Conservation (phyloP, 2,113 vertebrate species). For the Phasianus colchicus region DNA sequence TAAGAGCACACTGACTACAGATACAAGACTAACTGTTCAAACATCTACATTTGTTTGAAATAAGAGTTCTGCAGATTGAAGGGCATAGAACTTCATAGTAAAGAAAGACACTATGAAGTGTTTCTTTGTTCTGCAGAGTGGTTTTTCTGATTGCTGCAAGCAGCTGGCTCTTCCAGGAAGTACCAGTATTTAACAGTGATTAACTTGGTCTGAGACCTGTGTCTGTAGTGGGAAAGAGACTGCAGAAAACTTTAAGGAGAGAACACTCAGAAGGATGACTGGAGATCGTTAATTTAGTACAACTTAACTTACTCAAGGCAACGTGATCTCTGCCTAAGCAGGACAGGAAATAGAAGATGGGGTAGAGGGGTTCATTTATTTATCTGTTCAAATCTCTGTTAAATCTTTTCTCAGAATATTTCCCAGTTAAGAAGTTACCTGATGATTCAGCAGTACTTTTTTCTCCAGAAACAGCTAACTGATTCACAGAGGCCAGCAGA, state of each 20-base stretch:
- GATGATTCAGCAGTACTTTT: not conserved
- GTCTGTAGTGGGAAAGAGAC: not conserved
- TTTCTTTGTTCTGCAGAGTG: not conserved
- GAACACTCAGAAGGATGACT: not conserved
- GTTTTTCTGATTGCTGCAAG: not conserved
- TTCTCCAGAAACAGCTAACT: not conserved
- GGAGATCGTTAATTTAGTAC: not conserved
- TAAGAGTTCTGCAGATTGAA: not conserved
- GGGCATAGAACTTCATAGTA: not conserved
- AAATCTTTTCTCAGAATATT: not conserved
- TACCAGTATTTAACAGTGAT: not conserved
- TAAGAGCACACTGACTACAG: not conserved
- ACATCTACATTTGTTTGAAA: not conserved
- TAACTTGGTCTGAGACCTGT: not conserved
- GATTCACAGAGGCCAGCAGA: not conserved
- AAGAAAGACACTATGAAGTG: not conserved
- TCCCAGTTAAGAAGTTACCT: not conserved
- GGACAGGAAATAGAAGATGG: not conserved
- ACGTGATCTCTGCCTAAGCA: not conserved
- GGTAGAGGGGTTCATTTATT: not conserved
- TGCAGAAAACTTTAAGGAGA: not conserved
- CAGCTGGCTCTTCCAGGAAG: not conserved
- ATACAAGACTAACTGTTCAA: not conserved
- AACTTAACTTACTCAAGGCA: not conserved
- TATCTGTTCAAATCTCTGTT: not conserved